Conservation (phyloP, 1,140 invertebrate species). For the Meteorus sp. region DNA sequence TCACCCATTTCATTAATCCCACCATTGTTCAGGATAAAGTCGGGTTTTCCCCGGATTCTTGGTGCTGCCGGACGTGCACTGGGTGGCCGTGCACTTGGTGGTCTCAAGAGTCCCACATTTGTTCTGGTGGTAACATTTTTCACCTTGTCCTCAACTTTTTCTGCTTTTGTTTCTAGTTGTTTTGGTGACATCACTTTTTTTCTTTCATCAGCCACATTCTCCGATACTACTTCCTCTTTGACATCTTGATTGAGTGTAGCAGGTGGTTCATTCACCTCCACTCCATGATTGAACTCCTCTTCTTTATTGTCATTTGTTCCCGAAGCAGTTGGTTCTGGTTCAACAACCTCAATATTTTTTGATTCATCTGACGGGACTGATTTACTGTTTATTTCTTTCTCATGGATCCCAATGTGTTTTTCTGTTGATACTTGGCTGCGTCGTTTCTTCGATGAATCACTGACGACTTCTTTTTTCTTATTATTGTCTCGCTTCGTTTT, state of each 20-base stretch:
- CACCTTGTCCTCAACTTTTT: no score
- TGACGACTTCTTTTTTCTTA: no score
- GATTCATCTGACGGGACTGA: no score
- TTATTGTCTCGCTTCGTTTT: no score
- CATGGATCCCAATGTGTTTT: no score
- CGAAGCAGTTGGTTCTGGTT: no score
- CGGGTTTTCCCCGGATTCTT: constrained; percentile 62
- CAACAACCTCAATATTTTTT: no score
- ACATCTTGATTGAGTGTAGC: background rate
- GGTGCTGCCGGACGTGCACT: constrained; percentile 80
- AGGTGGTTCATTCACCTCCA: background rate
- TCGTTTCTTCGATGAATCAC: no score
- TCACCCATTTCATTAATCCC: constrained; percentile 39
- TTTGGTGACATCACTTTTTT: background rate
- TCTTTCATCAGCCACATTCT: background rate
- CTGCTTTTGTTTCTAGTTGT: background rate
- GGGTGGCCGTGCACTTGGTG: constrained; percentile 70
- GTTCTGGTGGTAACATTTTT: background rate
- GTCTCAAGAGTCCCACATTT: constrained; percentile 41
- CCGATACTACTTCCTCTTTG: background rate
- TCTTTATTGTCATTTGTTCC: no score
- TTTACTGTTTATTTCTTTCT: no score
- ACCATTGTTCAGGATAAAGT: constrained; percentile 53
- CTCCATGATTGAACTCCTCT: background rate
- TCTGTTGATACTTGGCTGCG: no score